A percentile compares a stretch with the other conserved stretches of the same genome.
These are phyloP conservation scores for Acanthoscelides obtectus DNA, from an alignment of 2,888 invertebrate species.

Conservation along the genomic window DNA sequence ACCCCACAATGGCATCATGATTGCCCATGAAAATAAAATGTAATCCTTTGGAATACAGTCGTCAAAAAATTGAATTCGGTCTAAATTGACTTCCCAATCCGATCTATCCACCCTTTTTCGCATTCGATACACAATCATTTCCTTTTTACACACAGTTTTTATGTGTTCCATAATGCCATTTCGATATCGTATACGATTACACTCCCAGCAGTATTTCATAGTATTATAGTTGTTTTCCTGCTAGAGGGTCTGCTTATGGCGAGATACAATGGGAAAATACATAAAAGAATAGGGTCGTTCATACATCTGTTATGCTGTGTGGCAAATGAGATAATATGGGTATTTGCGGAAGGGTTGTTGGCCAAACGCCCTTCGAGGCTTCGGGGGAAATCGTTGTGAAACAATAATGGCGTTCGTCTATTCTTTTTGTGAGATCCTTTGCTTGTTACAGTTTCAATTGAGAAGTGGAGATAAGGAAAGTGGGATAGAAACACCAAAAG, in stretches of 20 bases:
- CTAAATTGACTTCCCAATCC: background rate
- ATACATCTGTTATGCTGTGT: constrained; percentile 41
- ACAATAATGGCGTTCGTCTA: background rate
- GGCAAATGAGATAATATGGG: constrained; percentile 36
- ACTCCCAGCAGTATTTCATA: constrained; percentile 11
- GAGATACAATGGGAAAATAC: constrained; percentile 11
- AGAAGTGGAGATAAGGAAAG: background rate
- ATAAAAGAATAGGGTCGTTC: constrained; percentile 16
- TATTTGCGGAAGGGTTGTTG: constrained; percentile 17
- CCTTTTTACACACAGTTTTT: constrained; percentile 7
- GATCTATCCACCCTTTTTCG: background rate
- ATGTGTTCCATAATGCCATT: constrained; percentile 10
- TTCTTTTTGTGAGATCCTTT: background rate
- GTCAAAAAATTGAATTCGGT: background rate
- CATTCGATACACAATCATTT: constrained; percentile 5
- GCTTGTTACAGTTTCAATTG: background rate
- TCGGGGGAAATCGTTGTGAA: background rate
- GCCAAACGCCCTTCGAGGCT: background rate
- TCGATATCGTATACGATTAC: constrained; percentile 10
- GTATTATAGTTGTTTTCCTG: constrained; percentile 7
- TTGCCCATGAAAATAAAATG: background rate
- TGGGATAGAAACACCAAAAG: too few species aligned
- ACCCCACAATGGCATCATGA: background rate
- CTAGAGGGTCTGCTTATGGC: background rate
- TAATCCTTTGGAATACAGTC: background rate